Evolutionary conservation across 2,888 invertebrate genomes (phyloP).

Genomic region (Vandiemenella viatica): DNA sequence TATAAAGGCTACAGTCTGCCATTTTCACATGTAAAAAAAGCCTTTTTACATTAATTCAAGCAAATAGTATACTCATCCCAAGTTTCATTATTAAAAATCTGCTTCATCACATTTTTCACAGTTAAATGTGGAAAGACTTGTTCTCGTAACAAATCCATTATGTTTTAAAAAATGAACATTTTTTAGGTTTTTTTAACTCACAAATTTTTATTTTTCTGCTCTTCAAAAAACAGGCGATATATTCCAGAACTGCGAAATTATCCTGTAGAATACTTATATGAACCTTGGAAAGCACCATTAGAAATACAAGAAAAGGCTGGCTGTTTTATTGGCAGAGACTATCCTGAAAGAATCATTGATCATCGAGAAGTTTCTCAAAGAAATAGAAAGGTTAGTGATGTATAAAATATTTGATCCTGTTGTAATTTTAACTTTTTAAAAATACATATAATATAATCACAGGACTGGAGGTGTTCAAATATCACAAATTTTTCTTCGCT

Average conservation of each 20-base stretch:
- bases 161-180: too few relatives aligned
- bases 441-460: neutral
- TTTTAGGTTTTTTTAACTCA: too few relatives aligned
- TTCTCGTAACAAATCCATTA: too few relatives aligned
- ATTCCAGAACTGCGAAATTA: constrained; percentile 46
- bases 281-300: constrained; percentile 54
- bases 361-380: constrained; percentile 36
- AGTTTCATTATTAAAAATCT: too few relatives aligned
- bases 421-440: neutral
- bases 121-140: too few relatives aligned
- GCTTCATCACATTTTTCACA: too few relatives aligned
- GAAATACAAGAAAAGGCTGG: constrained; percentile 43
- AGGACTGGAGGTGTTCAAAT: too few relatives aligned
- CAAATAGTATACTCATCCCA: too few relatives aligned
- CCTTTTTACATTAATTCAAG: too few relatives aligned
- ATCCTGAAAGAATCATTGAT: constrained; percentile 50
- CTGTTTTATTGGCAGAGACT: constrained; percentile 50
- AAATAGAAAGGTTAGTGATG: constrained; percentile 36
- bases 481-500: too few relatives aligned
- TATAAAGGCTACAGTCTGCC: too few relatives aligned
- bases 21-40: too few relatives aligned
- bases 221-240: constrained; percentile 37
- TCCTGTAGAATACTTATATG: constrained; percentile 48
- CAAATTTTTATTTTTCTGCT: neutral
- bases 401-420: neutral